Percentiles rank a stretch among this genome's conserved stretches.
phyloP scores from a whole-genome alignment of 1,140 invertebrate species.

The Heterodera carotae region DNA sequence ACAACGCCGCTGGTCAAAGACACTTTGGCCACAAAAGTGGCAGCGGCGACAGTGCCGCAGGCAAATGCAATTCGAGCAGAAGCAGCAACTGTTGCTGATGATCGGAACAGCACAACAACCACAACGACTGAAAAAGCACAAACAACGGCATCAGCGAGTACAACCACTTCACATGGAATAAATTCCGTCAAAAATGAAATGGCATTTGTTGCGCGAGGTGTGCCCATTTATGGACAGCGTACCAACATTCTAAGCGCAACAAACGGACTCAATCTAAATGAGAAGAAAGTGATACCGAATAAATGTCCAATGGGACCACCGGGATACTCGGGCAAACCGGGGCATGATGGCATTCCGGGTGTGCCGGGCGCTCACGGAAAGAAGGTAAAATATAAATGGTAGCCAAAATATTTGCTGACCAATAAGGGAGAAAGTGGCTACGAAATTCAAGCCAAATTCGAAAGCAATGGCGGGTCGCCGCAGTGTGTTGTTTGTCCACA shows the following conservation, averaged over 20 bases:
- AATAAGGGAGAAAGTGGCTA: slow-evolving; percentile 11
- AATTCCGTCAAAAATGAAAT: too few species aligned
- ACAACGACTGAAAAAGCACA: neutral
- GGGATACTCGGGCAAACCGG: neutral
- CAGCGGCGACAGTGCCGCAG: neutral
- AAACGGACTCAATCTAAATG: neutral
- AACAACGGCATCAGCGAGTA: neutral
- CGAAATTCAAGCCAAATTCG: neutral
- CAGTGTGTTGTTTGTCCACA: slow-evolving; percentile 26
- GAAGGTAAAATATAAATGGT: neutral
- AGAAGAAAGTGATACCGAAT: neutral
- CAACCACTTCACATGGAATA: neutral
- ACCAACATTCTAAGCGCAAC: neutral
- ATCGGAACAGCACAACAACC: neutral
- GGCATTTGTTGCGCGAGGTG: neutral
- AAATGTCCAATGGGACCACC: slow-evolving; percentile 6
- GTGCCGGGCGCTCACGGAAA: slow-evolving; percentile 11
- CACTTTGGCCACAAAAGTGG: neutral
- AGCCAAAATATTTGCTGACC: slow-evolving; percentile 2
- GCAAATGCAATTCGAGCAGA: neutral
- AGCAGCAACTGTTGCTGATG: too few species aligned
- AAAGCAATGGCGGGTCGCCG: neutral
- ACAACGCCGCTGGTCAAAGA: too few species aligned
- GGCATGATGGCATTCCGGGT: slow-evolving; percentile 19
- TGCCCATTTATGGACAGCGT: slow-evolving; percentile 16